These are phyloP conservation scores for Apis florea DNA, from an alignment of 1,140 invertebrate genomes.

Conservation along the genomic window DNA sequence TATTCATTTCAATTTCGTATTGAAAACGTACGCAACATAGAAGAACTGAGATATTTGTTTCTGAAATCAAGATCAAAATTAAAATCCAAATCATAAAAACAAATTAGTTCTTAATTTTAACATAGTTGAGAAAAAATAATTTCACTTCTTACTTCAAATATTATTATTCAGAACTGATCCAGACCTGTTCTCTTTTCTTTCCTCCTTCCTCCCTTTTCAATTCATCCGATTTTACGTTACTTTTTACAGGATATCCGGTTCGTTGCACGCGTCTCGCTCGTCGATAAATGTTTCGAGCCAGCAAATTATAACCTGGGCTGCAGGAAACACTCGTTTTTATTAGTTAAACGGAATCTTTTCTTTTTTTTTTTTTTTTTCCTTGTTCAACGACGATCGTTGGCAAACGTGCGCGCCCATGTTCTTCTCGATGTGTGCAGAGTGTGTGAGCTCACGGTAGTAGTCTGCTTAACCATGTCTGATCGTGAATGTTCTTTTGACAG, in stretches of 20 bases:
- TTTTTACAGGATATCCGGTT: not conserved
- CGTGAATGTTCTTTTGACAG: not conserved
- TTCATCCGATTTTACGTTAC: not conserved
- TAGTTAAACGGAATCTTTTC: not conserved
- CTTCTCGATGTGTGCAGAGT: too few species aligned
- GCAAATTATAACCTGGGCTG: slow-evolving; percentile 15
- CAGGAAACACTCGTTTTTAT: not conserved
- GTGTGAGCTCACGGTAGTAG: not conserved
- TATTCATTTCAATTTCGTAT: too few species aligned
- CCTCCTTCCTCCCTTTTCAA: not conserved
- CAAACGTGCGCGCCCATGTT: not conserved
- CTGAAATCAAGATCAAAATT: too few species aligned
- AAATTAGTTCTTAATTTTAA: too few species aligned
- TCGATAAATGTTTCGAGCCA: slow-evolving; percentile 12
- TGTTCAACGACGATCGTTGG: not conserved
- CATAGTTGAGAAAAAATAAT: too few species aligned
- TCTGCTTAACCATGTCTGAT: not conserved
- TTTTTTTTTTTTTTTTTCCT: not conserved
- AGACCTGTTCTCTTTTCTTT: slow-evolving; percentile 12
- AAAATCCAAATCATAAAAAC: too few species aligned
- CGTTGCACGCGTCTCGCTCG: not conserved
- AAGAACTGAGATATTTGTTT: too few species aligned
- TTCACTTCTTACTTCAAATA: too few species aligned
- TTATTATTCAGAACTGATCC: not conserved
- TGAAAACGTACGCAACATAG: too few species aligned